Evolutionary conservation across 2,113 vertebrate species (phyloP).

Genomic region (Pholis gunnellus): DNA sequence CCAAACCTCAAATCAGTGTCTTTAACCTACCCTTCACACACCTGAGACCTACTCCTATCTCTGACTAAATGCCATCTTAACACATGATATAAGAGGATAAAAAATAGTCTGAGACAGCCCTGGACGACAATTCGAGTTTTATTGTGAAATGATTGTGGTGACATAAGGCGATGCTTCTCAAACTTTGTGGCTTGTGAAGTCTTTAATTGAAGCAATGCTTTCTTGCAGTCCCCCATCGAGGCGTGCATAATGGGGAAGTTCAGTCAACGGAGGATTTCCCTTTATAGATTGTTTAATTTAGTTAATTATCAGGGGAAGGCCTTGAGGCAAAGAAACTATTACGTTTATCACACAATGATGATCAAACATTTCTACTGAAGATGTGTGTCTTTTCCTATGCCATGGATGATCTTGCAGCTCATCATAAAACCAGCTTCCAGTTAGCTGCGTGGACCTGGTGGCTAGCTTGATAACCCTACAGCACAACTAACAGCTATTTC

Average conservation of each 20-base stretch:
- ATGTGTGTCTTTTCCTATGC: slow-evolving; percentile 12
- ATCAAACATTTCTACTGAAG: slow-evolving; percentile 23
- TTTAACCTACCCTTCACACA: slow-evolving; percentile 4
- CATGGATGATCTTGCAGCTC: slow-evolving; percentile 11
- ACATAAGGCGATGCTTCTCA: slow-evolving; percentile 23
- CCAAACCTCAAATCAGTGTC: slow-evolving; percentile 23
- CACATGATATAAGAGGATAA: neutral
- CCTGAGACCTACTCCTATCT: neutral
- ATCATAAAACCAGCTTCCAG: neutral
- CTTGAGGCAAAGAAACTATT: slow-evolving; percentile 43
- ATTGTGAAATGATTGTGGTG: slow-evolving; percentile 15
- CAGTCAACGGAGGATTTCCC: slow-evolving; percentile 41
- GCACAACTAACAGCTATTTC: neutral
- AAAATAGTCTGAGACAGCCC: neutral
- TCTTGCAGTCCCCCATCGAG: slow-evolving; percentile 11
- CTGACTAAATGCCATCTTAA: neutral
- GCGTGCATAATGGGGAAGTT: slow-evolving; percentile 47
- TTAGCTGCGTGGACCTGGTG: too few relatives aligned
- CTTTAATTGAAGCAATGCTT: slow-evolving; percentile 40
- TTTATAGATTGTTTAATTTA: slow-evolving; percentile 51
- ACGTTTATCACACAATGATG: slow-evolving; percentile 28
- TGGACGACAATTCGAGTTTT: slow-evolving; percentile 13
- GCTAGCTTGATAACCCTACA: neutral
- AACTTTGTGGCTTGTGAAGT: slow-evolving; percentile 40
- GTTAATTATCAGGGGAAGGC: slow-evolving; percentile 43